Conservation (phyloP, 2,888 invertebrate species). For the Odontothrips loti region DNA sequence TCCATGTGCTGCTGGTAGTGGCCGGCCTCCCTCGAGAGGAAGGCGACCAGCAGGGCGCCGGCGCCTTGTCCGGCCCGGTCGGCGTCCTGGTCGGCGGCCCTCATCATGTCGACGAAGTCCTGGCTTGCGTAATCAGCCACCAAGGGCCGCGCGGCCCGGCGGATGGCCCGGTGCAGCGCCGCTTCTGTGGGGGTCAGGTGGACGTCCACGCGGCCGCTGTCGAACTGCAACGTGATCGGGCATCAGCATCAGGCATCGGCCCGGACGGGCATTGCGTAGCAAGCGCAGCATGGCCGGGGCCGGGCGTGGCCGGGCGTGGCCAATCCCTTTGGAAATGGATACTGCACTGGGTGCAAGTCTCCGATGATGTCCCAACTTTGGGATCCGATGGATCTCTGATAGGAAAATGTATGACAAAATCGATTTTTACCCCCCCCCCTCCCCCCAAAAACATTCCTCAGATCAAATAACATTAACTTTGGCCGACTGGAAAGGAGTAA, state of each 20-base stretch:
- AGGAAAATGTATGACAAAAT: too few species aligned
- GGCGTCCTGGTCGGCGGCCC: not conserved
- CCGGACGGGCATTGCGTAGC: not conserved
- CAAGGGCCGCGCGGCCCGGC: not conserved
- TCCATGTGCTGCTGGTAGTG: not conserved
- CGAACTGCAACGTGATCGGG: not conserved
- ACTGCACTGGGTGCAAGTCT: too few species aligned
- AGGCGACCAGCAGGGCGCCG: not conserved
- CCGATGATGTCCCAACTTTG: too few species aligned
- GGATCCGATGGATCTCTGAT: too few species aligned
- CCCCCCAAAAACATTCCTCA: too few species aligned
- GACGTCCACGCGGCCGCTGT: not conserved
- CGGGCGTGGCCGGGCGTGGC: too few species aligned
- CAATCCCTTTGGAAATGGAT: too few species aligned
- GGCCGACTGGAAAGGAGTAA: too few species aligned
- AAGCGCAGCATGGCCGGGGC: not conserved
- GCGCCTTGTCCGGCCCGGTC: not conserved
- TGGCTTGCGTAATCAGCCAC: not conserved
- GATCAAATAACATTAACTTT: too few species aligned
- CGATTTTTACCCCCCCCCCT: too few species aligned
- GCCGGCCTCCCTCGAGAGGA: not conserved
- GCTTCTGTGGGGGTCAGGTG: not conserved
- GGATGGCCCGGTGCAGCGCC: not conserved
- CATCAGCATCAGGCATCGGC: not conserved
- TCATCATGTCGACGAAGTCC: not conserved